Evolutionary conservation across 2,888 invertebrate species (phyloP).

Genomic region (Protula sp.): DNA sequence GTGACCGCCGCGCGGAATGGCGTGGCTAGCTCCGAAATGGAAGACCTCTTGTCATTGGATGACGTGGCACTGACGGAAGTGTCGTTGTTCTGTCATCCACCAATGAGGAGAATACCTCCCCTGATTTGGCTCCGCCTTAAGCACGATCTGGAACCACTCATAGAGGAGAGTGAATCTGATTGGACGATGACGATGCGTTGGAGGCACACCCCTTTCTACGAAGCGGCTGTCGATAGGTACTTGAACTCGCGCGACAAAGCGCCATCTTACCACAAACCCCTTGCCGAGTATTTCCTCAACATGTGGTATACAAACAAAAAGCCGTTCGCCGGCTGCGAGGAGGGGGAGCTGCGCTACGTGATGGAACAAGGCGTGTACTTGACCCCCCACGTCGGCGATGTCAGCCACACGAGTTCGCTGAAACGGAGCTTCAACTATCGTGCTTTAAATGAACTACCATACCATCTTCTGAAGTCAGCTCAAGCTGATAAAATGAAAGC

Average conservation of each 20-base stretch:
- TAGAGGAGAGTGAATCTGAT: slow-evolving; percentile 33
- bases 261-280: slow-evolving; percentile 47
- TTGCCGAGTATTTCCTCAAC: slow-evolving; percentile 49
- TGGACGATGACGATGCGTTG: slow-evolving; percentile 58
- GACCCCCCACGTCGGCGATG: background rate
- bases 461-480: slow-evolving; percentile 64
- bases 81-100: slow-evolving; percentile 1
- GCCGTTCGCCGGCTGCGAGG: slow-evolving; percentile 33
- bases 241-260: slow-evolving; percentile 35
- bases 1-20: slow-evolving; percentile 69
- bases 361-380: slow-evolving; percentile 32
- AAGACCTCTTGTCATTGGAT: slow-evolving; percentile 58
- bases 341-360: slow-evolving; percentile 26
- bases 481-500: slow-evolving; percentile 59
- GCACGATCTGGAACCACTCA: slow-evolving; percentile 30
- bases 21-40: slow-evolving; percentile 73
- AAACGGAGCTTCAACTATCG: slow-evolving; percentile 64
- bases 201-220: slow-evolving; percentile 62
- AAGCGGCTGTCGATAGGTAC: slow-evolving; percentile 64
- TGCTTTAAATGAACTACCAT: slow-evolving; percentile 77
- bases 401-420: slow-evolving; percentile 4
- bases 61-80: slow-evolving; percentile 35
- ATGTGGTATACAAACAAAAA: slow-evolving; percentile 38
- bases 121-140: slow-evolving; percentile 38
- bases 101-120: slow-evolving; percentile 39